Evolutionary conservation across 2,888 invertebrate genomes (phyloP), one percentile per base, ranked within the genome.

Genomic region (Keiferia lycopersicella): DNA sequence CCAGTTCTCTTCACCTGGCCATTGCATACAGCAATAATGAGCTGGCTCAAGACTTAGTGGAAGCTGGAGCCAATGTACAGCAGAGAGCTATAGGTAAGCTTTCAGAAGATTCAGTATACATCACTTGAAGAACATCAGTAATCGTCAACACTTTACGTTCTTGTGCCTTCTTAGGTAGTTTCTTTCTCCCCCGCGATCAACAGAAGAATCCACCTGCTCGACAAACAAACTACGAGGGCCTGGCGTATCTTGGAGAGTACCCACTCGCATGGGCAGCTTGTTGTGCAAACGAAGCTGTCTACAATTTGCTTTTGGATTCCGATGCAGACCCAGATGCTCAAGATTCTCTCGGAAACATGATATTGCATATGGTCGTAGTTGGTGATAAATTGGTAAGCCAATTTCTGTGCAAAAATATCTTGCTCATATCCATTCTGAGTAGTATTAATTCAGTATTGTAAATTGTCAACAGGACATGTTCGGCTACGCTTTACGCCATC

Each of bases 351-450:
- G 99, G 99, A 12, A 99, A 99, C 83, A 99, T 98, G 95, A 98
- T 99, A 69, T 93, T 99, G n/a, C 99, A 99, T 82, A 99, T 99
- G 98, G 98, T 99, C 45, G 99, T 99, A 48, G 98, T 99, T 66
- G 96, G 98, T 80, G 98, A 99, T 88, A 98, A 99, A 88, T 90
- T 98, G 93, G 98, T 98, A 87, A 88, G 82, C 66, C 7, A 10
- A n/a, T 4, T 11, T 16, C n/a, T 30, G 1, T 7, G 11, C 1
- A 51, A 22, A 34, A 34, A 8, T 34, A n/a, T n/a, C n/a, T n/a
- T n/a, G n/a, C n/a, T n/a, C n/a, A n/a, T n/a, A n/a, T n/a, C n/a
- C n/a, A n/a, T n/a, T n/a, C n/a, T n/a, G n/a, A n/a, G n/a, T n/a
- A n/a, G n/a, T n/a, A n/a, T n/a, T n/a, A n/a, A n/a, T n/a, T n/a